Conservation (phyloP, 1,140 invertebrate genomes). For the Tetramorium simillimum region DNA sequence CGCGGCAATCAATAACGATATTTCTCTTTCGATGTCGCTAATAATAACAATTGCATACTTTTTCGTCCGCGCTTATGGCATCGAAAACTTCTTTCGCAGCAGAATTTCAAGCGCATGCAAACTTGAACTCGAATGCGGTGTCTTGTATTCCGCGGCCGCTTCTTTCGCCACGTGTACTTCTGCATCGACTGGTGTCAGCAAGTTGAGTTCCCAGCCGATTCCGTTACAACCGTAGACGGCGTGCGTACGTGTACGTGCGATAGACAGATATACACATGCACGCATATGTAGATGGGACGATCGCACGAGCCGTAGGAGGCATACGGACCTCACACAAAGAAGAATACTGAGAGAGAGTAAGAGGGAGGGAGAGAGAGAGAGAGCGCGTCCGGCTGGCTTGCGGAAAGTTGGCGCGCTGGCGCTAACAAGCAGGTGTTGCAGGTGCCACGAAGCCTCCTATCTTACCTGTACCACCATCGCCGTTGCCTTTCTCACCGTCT, state of each 20-base stretch:
- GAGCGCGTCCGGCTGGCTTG: constrained; percentile 32
- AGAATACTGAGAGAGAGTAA: constrained; percentile 13
- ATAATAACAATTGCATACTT: neutral
- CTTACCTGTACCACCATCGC: constrained; percentile 28
- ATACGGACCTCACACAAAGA: constrained; percentile 59
- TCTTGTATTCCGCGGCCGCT: constrained; percentile 25
- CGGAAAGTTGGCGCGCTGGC: constrained; percentile 70
- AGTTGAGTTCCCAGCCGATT: constrained; percentile 72
- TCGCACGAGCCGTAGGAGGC: constrained; percentile 43
- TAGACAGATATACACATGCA: neutral
- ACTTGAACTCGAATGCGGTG: neutral
- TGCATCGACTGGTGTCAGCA: constrained; percentile 68
- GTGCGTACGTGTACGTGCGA: constrained; percentile 45
- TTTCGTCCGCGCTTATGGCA: neutral
- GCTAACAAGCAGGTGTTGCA: constrained; percentile 72
- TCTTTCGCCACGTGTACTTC: constrained; percentile 55
- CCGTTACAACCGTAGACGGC: constrained; percentile 30
- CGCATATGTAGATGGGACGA: neutral
- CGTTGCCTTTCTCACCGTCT: constrained; percentile 38
- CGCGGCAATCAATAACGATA: neutral
- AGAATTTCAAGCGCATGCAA: constrained; percentile 33
- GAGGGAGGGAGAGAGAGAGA: neutral
- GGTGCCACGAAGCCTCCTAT: constrained; percentile 69
- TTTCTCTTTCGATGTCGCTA: neutral
- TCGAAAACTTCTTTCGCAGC: constrained; percentile 9